Evolutionary conservation across 2,113 vertebrate species (phyloP).

Genomic region (Chloebia gouldiae): DNA sequence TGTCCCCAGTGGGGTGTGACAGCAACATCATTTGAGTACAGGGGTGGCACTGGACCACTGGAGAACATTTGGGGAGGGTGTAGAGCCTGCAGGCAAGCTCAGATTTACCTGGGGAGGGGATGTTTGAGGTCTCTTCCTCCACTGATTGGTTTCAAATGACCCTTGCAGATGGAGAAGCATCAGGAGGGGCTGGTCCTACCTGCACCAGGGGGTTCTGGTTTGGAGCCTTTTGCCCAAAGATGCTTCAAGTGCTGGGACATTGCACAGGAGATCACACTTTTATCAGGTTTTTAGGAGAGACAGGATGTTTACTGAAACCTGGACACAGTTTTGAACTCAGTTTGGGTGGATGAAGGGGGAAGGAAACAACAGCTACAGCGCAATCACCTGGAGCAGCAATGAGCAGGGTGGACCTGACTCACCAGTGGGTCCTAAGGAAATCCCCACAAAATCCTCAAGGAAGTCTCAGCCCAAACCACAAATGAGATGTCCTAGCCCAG

Average conservation of each 20-base stretch:
- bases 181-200: neutral
- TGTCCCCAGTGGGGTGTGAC: neutral
- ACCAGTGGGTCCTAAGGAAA: neutral
- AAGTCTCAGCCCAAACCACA: neutral
- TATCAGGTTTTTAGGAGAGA: neutral
- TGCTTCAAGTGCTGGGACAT: neutral
- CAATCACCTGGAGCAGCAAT: accelerated
- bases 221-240: neutral
- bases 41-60: neutral
- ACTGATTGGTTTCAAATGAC: accelerated
- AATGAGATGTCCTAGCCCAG: neutral
- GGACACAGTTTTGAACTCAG: neutral
- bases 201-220: neutral
- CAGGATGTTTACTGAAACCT: neutral
- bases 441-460: neutral
- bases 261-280: neutral
- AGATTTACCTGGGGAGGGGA: neutral
- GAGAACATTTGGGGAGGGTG: too few species aligned
- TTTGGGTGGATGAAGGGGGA: neutral
- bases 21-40: neutral
- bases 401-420: neutral
- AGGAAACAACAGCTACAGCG: neutral
- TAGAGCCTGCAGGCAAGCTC: neutral
- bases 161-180: neutral
- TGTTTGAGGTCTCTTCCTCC: neutral